These are phyloP conservation scores for Buathra laborator DNA, from an alignment of 2,888 invertebrate species.

Conservation along the genomic window DNA sequence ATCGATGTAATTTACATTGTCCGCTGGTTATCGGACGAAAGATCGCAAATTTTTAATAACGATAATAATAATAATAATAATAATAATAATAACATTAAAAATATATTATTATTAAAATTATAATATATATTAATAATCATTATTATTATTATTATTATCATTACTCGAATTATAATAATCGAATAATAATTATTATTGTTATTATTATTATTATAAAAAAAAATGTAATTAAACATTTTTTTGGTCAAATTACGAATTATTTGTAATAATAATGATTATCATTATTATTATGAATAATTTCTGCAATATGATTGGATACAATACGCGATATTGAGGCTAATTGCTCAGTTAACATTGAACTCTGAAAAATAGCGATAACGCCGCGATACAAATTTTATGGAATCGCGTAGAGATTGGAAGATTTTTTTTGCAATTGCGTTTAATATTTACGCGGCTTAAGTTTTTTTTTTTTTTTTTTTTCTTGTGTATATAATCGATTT, in stretches of 20 bases:
- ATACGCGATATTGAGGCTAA: background rate
- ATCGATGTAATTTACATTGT: background rate
- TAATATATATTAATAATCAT: too few relatives aligned
- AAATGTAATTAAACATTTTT: background rate
- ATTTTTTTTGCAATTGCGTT: too few relatives aligned
- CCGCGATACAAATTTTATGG: conserved; percentile 4
- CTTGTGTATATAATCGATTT: background rate
- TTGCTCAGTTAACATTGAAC: conserved; percentile 51
- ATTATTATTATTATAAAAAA: too few relatives aligned
- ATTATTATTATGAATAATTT: background rate
- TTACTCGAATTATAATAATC: background rate
- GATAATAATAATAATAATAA: background rate
- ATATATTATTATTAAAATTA: background rate
- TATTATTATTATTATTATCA: too few relatives aligned
- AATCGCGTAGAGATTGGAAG: background rate
- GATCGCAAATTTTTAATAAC: background rate
- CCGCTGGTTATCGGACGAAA: background rate
- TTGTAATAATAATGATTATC: background rate
- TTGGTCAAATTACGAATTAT: background rate
- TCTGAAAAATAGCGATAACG: conserved; percentile 41
- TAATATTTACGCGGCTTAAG: too few relatives aligned
- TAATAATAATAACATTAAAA: background rate
- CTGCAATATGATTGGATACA: background rate
- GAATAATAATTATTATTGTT: too few relatives aligned
- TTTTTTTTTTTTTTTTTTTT: too few relatives aligned